Percentiles rank a stretch among this genome's conserved stretches.
These are phyloP conservation scores for Xiphydria camelus DNA, from an alignment of 2,888 invertebrate species.

Conservation along the genomic window DNA sequence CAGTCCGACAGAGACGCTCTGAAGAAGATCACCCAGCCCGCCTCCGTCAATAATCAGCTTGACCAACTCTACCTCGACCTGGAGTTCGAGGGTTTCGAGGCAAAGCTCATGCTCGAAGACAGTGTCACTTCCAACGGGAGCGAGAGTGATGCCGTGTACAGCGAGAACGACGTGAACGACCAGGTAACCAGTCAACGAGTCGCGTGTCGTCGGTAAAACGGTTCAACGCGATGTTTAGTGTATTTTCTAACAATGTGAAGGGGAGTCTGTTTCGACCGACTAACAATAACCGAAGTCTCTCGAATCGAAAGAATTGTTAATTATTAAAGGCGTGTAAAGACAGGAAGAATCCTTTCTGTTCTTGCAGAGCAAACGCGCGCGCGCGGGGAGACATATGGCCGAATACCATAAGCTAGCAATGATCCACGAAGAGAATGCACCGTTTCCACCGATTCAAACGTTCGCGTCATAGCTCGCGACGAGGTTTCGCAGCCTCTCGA, in stretches of 20 bases:
- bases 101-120: constrained; percentile 67
- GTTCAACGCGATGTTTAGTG: no score
- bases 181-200: no score
- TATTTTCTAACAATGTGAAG: no score
- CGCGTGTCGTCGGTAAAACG: no score
- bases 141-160: constrained; percentile 53
- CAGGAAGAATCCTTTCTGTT: neutral
- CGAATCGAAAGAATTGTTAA: no score
- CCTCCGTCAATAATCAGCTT: constrained; percentile 73
- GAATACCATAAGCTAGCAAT: constrained; percentile 65
- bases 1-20: constrained; percentile 65
- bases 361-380: constrained; percentile 38
- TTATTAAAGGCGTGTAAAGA: no score
- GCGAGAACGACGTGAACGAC: constrained; percentile 47
- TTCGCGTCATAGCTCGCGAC: neutral
- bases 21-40: constrained; percentile 64
- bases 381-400: constrained; percentile 56
- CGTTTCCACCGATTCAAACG: constrained; percentile 62
- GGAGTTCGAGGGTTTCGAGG: constrained; percentile 66
- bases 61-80: constrained; percentile 71
- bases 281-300: no score
- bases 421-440: constrained; percentile 74
- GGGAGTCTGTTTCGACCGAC: no score
- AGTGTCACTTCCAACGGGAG: constrained; percentile 64
- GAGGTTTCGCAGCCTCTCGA: no score